Base-by-base conservation (phyloP, 2,888 invertebrate genomes). In the Cristatella mucedo region DNA sequence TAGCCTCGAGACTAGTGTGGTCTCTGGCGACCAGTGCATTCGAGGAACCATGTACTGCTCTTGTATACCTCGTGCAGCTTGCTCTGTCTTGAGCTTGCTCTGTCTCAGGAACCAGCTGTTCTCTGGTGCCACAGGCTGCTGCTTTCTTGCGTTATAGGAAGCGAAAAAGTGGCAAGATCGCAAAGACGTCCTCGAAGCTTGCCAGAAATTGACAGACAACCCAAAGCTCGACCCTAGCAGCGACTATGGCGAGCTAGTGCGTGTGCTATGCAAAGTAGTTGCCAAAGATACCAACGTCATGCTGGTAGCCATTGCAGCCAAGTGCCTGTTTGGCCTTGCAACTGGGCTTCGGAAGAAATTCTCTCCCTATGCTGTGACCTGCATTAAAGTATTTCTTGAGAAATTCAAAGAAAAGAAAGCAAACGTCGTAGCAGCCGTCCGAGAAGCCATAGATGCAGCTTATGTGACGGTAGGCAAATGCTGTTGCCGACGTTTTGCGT, bases 361-460 rank as follows among this genome's bases (percentile, higher is more conserved):
- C 67, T 74, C 78, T 7, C 76, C 79, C 0, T 89, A 87, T 68
- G 80, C 89, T 0, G 42, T 52, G 22, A 51, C 66, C 63, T 53
- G 63, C 40, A 52, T 67, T 33, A 60, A 68, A 70, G 61, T 80
- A 0, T 72, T 91, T 37, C 66, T 97, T 24, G 93, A 95, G 55
- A 97, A 95, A 67, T 95, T 95, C 59, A 89, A 89, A 56, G 95
- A 97, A 66, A 95, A 91, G 71, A 97, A 97, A 57, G 72, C 78
- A 2, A 80, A 77, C 56, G 91, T 95, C 1, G 86, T 95, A 0
- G 62, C 74, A 2, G 80, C 84, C 0, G 68, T 97, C 32, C 71
- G 84, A 40, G 91, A 93, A 44, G 83, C 87, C 4, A 78, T 83
- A 18, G 95, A 95, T 69, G 83, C 82, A 26, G 76, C 85, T 47